Percentiles rank a stretch among this genome's conserved stretches.
phyloP scores from a whole-genome alignment of 2,888 invertebrate genomes.

The Clanis bilineata region DNA sequence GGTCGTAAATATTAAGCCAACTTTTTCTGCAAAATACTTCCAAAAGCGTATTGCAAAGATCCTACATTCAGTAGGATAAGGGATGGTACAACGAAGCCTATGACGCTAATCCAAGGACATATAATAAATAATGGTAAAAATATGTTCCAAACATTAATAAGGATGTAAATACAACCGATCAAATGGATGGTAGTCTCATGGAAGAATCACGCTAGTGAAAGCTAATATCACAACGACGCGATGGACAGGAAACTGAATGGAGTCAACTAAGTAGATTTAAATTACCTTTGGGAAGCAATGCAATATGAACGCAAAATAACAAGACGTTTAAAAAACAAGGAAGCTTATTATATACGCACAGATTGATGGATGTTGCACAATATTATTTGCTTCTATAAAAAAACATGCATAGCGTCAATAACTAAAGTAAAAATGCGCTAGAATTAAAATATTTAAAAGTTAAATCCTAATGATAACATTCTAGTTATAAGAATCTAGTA shows the following conservation, averaged over 20 bases:
- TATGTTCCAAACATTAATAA: neutral
- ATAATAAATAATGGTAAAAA: neutral
- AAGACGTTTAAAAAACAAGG: slow-evolving; percentile 2
- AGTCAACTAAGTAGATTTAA: slow-evolving; percentile 16
- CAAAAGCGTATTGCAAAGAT: too few relatives aligned
- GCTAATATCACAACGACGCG: slow-evolving; percentile 38
- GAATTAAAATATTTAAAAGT: too few relatives aligned
- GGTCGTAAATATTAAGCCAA: too few relatives aligned
- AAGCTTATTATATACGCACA: neutral
- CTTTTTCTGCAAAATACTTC: too few relatives aligned
- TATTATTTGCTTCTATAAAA: too few relatives aligned
- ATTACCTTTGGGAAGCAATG: neutral
- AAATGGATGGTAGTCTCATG: slow-evolving; percentile 20
- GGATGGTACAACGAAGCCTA: too few relatives aligned
- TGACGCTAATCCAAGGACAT: too few relatives aligned
- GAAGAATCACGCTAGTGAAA: slow-evolving; percentile 48
- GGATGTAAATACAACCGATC: slow-evolving; percentile 8
- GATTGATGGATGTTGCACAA: neutral
- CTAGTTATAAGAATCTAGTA: too few relatives aligned
- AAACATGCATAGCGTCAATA: too few relatives aligned
- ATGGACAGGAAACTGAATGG: slow-evolving; percentile 16
- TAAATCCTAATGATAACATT: too few relatives aligned
- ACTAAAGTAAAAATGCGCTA: too few relatives aligned
- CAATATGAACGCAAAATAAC: neutral
- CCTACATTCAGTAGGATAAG: too few relatives aligned